phyloP scores from a whole-genome alignment of 2,888 invertebrate species.

The Pheosia gnoma region DNA sequence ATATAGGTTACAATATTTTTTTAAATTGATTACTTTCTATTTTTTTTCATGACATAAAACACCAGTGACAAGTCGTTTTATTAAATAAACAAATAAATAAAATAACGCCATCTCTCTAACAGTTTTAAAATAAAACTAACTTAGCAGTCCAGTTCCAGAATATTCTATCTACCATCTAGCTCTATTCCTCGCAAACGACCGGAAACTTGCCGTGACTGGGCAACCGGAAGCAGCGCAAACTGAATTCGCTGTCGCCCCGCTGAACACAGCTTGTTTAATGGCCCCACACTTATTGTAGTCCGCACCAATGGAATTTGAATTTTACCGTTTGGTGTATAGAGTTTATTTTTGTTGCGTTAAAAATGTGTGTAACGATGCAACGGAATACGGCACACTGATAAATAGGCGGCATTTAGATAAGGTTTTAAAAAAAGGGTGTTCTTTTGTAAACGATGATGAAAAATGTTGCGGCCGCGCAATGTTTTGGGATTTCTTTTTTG shows the following conservation, averaged over 20 bases:
- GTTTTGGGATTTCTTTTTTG: slow-evolving; percentile 13
- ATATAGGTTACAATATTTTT: too few relatives aligned
- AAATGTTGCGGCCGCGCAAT: slow-evolving; percentile 33
- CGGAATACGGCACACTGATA: slow-evolving; percentile 37
- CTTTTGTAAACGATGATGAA: slow-evolving; percentile 41
- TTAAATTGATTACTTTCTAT: too few relatives aligned
- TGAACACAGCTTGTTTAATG: slow-evolving; percentile 33
- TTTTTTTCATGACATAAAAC: too few relatives aligned
- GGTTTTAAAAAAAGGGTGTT: slow-evolving; percentile 35
- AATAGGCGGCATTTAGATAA: slow-evolving; percentile 44
- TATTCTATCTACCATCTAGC: slow-evolving; percentile 4
- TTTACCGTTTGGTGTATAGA: not conserved
- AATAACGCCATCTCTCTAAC: not conserved
- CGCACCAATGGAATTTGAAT: slow-evolving; percentile 11
- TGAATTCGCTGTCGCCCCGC: slow-evolving; percentile 34
- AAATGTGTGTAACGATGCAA: slow-evolving; percentile 23
- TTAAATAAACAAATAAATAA: not conserved
- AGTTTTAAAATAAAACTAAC: not conserved
- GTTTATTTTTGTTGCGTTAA: not conserved
- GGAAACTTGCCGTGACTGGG: slow-evolving; percentile 39
- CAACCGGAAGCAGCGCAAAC: slow-evolving; percentile 35
- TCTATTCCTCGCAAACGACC: slow-evolving; percentile 25
- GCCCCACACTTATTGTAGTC: slow-evolving; percentile 33
- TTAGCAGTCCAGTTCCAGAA: not conserved
- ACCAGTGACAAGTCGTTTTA: too few relatives aligned